Conservation (phyloP, 2,113 vertebrate genomes). For the Artemisiospiza belli region DNA sequence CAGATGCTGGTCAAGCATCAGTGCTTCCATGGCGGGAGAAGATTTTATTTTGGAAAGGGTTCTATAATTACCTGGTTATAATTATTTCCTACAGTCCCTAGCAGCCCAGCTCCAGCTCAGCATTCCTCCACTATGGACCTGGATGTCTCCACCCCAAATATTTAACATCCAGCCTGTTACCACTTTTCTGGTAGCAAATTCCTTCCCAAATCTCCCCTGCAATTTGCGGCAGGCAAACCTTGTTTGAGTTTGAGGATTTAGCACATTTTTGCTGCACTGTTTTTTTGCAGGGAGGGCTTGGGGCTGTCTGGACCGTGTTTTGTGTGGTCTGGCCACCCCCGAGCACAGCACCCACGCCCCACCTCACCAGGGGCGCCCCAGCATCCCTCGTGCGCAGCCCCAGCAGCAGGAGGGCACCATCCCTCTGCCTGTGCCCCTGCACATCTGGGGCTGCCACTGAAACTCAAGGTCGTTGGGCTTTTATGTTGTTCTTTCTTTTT, state of each 20-base stretch:
- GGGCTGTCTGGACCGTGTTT: neutral
- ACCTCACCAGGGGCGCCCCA: neutral
- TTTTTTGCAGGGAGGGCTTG: neutral
- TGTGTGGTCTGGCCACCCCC: constrained; percentile 52
- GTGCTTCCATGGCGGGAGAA: neutral
- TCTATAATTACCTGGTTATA: neutral
- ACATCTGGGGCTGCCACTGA: neutral
- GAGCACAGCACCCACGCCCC: neutral
- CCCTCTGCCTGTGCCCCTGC: neutral
- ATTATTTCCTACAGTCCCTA: neutral
- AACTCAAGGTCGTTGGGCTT: neutral
- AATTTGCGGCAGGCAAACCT: constrained; percentile 57
- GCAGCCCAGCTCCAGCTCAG: neutral
- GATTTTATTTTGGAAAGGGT: neutral
- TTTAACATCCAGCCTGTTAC: constrained; percentile 31
- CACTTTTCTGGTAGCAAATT: constrained; percentile 39
- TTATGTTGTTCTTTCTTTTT: constrained; percentile 12
- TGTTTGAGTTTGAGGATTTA: constrained; percentile 50
- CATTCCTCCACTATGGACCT: neutral
- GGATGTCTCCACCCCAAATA: constrained; percentile 1
- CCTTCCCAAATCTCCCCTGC: constrained; percentile 46
- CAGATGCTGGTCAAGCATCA: neutral
- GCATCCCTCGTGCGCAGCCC: neutral
- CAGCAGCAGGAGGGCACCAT: neutral
- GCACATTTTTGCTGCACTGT: constrained; percentile 17